Evolutionary conservation across 1,140 invertebrate species (phyloP), one percentile per base, ranked within the genome.

Genomic region (Papilio machaon): DNA sequence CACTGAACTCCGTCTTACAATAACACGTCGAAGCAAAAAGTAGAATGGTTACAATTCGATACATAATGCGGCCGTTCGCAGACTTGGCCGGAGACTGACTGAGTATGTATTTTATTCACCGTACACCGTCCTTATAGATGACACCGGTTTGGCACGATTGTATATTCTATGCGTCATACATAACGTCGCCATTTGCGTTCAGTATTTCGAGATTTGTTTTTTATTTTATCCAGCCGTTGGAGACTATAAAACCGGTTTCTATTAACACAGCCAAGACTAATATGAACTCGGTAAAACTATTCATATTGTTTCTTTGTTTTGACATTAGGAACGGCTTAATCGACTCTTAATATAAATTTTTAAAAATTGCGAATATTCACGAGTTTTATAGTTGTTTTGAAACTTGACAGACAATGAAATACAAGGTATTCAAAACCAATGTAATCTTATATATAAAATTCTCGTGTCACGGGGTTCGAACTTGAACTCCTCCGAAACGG

Each of bases 61-160:
- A 64, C 77, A 79, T 79, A 8, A 15, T 79, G 43, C 77, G 77
- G 30, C 58, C 77, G 77, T 67, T 38, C 60, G 11, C 38, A 9
- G 15, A 17, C 60, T 58, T 79, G 77, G 9, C 35, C 19, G 58
- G 77, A 11, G 58, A 2, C 43, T 43, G 38, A 79, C 77, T 79
- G 77, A 79, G 23, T n/a, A 30, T 15, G 15, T 15, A 19, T 46
- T 60, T 49, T 17, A 5, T 23, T n/a, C 11, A 67, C 54, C 8
- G 77, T 79, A 64, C 38, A 67, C 77, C 58, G 67, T 78, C 75
- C 75, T 78, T 79, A 8, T 79, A 64, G 35, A 64, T 64, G 77
- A 19, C 60, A 79, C 77, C n/a, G 46, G 77, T 43, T 79, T 46
- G 3, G 30, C 54, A 67, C 64, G 64, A 79, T 79, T 78, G 11